These are phyloP conservation scores for Eulemur mongoz DNA, from an alignment of 2,797 vertebrate genomes.

Conservation along the genomic window DNA sequence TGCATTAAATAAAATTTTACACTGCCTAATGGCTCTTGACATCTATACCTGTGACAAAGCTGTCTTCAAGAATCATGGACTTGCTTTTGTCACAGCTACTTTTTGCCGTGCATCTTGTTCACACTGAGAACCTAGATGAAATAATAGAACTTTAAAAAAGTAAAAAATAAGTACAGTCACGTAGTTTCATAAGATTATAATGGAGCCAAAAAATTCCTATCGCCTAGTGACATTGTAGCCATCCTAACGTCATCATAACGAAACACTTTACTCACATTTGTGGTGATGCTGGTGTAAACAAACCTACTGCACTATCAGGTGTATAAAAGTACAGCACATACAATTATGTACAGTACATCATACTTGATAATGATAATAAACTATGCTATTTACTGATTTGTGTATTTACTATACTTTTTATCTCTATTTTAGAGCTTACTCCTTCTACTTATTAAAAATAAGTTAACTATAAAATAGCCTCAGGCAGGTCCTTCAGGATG, in stretches of 20 bases:
- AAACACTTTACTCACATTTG: background rate
- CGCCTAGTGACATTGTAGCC: background rate
- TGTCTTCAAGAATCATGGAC: slow-evolving; percentile 86
- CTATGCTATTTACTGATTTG: background rate
- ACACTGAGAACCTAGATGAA: slow-evolving; percentile 84
- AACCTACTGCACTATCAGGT: background rate
- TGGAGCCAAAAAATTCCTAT: background rate
- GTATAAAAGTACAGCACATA: background rate
- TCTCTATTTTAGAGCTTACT: background rate
- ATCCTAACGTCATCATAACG: background rate
- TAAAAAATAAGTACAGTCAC: background rate
- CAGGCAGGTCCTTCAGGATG: background rate
- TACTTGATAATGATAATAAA: background rate
- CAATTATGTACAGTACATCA: background rate
- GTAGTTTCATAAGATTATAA: background rate
- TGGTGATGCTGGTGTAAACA: background rate
- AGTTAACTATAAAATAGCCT: background rate
- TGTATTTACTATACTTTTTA: background rate
- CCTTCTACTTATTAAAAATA: background rate
- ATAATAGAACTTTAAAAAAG: background rate
- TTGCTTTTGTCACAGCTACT: slow-evolving; percentile 90
- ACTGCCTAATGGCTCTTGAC: slow-evolving; percentile 88
- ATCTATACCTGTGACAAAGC: slow-evolving; percentile 88
- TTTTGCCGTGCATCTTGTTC: slow-evolving; percentile 91
- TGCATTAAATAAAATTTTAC: slow-evolving; percentile 88